Conservation (phyloP, 2,888 invertebrate genomes). For the Nemotelus nigrinus region DNA sequence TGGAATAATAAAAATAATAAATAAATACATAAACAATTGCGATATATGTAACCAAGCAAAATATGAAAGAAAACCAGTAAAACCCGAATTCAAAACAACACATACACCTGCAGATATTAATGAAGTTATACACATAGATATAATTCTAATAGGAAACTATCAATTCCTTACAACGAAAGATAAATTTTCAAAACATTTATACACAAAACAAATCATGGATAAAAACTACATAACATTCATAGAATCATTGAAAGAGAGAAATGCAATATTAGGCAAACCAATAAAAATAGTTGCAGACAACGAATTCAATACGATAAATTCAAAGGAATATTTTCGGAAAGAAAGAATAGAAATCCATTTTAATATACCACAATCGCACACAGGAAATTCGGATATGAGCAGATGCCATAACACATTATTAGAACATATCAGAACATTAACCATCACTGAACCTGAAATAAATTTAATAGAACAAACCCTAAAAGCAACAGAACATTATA, state of each 20-base stretch:
- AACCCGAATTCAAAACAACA: not conserved
- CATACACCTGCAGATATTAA: not conserved
- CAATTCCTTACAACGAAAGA: not conserved
- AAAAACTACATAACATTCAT: not conserved
- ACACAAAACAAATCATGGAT: not conserved
- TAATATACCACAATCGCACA: not conserved
- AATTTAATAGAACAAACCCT: not conserved
- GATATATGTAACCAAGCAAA: not conserved
- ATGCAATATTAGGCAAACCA: not conserved
- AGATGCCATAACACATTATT: not conserved
- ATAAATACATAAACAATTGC: not conserved
- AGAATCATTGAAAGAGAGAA: not conserved
- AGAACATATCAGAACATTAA: not conserved
- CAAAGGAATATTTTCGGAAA: not conserved
- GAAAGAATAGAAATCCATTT: not conserved
- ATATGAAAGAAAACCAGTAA: not conserved
- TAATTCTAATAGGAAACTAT: not conserved
- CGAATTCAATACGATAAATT: conserved; percentile 5
- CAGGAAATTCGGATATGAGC: not conserved
- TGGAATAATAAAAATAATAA: not conserved
- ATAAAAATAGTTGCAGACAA: not conserved
- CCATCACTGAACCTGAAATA: not conserved
- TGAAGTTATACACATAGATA: not conserved
- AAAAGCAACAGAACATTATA: conserved; percentile 7
- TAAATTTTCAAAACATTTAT: not conserved